These are phyloP conservation scores for Lepidochitona cinerea DNA, from an alignment of 2,888 invertebrate species.

Conservation along the genomic window DNA sequence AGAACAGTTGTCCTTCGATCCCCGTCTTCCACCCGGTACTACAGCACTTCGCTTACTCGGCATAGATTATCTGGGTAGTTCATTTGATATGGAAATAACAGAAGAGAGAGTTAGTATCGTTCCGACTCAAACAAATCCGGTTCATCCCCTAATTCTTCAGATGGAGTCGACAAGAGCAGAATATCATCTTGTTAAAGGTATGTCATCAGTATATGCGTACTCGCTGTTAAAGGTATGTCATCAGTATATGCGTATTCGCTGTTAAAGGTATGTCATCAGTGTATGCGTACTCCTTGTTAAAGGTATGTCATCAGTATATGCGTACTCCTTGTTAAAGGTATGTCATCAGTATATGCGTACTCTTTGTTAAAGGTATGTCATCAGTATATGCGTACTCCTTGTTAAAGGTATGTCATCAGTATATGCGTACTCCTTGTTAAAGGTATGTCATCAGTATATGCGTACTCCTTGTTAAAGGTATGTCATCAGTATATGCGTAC, in stretches of 20 bases:
- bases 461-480: too few relatives aligned
- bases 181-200: background rate
- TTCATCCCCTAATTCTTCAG: background rate
- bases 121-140: background rate
- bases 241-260: background rate
- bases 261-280: too few relatives aligned
- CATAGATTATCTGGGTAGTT: slow-evolving; percentile 18
- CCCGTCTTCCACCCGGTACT: slow-evolving; percentile 41
- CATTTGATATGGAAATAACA: slow-evolving; percentile 12
- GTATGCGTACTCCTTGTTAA: too few relatives aligned
- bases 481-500: too few relatives aligned
- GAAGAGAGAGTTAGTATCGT: background rate
- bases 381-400: too few relatives aligned
- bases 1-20: slow-evolving; percentile 25
- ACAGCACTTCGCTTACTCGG: slow-evolving; percentile 5
- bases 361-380: too few relatives aligned
- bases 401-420: too few relatives aligned
- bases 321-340: too few relatives aligned
- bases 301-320: too few relatives aligned
- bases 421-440: too few relatives aligned
- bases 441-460: too few relatives aligned
- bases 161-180: background rate
- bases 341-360: too few relatives aligned
- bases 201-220: background rate
- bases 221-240: background rate